These are phyloP conservation scores for Drosophila eugracilis DNA, from an alignment of 1,140 invertebrate species.

Conservation along the genomic window DNA sequence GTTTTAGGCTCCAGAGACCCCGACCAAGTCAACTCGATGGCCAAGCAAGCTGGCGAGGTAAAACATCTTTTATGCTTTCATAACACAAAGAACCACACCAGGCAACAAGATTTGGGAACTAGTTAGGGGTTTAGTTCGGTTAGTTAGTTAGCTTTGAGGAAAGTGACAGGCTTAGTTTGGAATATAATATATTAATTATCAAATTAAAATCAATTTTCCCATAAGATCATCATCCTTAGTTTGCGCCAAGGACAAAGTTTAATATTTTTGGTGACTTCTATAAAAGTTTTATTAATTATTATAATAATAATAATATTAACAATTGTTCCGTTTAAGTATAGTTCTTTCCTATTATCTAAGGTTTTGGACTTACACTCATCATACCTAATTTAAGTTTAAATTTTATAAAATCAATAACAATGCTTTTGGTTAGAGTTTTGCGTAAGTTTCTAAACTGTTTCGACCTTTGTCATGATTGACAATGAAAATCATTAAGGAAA, in stretches of 20 bases:
- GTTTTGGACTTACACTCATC: neutral
- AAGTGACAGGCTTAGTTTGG: too few species aligned
- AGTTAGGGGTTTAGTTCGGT: neutral
- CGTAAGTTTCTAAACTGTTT: too few species aligned
- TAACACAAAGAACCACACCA: constrained; percentile 30
- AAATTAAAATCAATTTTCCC: too few species aligned
- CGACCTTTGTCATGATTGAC: too few species aligned
- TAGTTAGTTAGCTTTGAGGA: neutral
- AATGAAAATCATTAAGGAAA: too few species aligned
- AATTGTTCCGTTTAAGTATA: neutral
- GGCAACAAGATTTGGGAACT: constrained; percentile 51
- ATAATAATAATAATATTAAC: neutral
- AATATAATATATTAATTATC: too few species aligned
- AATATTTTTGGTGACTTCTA: too few species aligned
- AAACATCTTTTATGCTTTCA: constrained; percentile 80
- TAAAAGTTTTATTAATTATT: too few species aligned
- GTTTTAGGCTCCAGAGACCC: constrained; percentile 95
- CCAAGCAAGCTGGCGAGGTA: constrained; percentile 97
- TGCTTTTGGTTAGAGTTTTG: too few species aligned
- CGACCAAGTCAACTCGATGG: constrained; percentile 94
- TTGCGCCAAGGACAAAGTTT: too few species aligned
- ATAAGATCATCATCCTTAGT: too few species aligned
- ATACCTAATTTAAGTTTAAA: neutral
- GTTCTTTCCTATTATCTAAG: neutral
- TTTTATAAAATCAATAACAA: too few species aligned